Evolutionary conservation across 1,140 invertebrate species (phyloP).

Genomic region (Rhyacophila brunnea): DNA sequence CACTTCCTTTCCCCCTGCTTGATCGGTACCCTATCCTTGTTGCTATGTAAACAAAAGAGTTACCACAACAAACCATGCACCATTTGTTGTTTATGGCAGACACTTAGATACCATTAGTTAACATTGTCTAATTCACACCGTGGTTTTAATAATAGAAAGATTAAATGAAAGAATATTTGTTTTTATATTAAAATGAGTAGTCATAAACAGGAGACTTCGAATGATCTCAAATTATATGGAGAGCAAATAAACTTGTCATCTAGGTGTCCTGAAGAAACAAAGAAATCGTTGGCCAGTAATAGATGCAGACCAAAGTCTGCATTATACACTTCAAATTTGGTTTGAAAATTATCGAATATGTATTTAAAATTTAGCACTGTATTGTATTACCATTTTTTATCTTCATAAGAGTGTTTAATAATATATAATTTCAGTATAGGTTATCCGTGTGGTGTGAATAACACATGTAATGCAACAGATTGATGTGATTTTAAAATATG

Average conservation of each 20-base stretch:
- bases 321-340: slow-evolving; percentile 20
- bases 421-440: too few relatives aligned
- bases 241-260: slow-evolving; percentile 31
- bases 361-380: too few relatives aligned
- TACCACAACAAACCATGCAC: slow-evolving; percentile 11
- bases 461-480: too few relatives aligned
- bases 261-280: slow-evolving; percentile 16
- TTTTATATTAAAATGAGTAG: too few relatives aligned
- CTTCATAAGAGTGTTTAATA: too few relatives aligned
- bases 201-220: slow-evolving; percentile 15
- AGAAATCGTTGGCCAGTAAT: background rate
- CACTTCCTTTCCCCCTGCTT: too few relatives aligned
- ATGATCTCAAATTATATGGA: slow-evolving; percentile 25
- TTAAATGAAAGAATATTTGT: too few relatives aligned
- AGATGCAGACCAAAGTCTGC: slow-evolving; percentile 28
- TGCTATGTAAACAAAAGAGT: slow-evolving; percentile 16
- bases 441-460: too few relatives aligned
- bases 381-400: too few relatives aligned
- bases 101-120: too few relatives aligned
- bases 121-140: background rate
- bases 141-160: background rate
- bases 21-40: background rate
- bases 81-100: background rate
- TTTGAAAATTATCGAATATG: too few relatives aligned
- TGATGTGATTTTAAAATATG: too few relatives aligned